phyloP scores from a whole-genome alignment of 1,140 invertebrate genomes.

The Papilio glaucus region DNA sequence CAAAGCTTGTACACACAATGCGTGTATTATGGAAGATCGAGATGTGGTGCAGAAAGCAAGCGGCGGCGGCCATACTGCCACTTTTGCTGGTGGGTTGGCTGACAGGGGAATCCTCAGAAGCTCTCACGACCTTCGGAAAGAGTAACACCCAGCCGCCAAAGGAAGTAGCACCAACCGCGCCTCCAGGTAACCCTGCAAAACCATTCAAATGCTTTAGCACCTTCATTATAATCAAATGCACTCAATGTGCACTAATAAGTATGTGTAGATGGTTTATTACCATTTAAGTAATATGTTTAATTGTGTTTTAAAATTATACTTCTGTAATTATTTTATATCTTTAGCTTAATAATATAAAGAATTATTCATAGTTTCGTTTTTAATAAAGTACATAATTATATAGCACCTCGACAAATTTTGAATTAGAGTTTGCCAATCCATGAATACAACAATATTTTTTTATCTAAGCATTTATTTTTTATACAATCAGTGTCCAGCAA shows the following conservation, averaged over 20 bases:
- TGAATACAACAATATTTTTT: no score
- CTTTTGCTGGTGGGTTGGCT: slow-evolving; percentile 81
- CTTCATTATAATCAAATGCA: slow-evolving; percentile 12
- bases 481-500: no score
- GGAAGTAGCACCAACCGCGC: slow-evolving; percentile 76
- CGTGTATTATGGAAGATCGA: slow-evolving; percentile 67
- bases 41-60: slow-evolving; percentile 75
- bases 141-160: slow-evolving; percentile 83
- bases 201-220: slow-evolving; percentile 23
- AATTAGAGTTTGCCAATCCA: no score
- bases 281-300: no score
- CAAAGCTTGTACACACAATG: slow-evolving; percentile 59
- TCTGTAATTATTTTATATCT: no score
- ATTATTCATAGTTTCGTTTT: no score
- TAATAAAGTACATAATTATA: no score
- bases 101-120: slow-evolving; percentile 80
- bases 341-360: no score
- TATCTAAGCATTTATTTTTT: no score
- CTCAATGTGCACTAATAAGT: slow-evolving; percentile 8
- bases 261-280: neutral
- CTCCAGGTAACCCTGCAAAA: slow-evolving; percentile 82
- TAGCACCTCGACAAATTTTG: no score
- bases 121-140: slow-evolving; percentile 88
- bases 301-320: no score
- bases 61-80: slow-evolving; percentile 72